Evolutionary conservation across 2,888 invertebrate species (phyloP).

Genomic region (Tinea semifulvella): DNA sequence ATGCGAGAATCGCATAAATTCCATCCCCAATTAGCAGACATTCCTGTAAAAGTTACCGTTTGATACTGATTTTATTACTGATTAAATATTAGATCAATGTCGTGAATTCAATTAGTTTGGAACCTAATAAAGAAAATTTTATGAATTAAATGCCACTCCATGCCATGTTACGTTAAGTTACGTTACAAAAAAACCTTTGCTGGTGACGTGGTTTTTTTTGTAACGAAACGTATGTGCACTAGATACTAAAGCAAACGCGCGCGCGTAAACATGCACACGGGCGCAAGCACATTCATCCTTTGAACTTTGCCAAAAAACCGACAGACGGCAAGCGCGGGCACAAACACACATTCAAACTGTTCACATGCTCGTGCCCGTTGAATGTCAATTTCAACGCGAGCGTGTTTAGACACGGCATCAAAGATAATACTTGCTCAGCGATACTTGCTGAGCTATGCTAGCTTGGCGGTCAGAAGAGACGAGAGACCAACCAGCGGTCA

Average conservation of each 20-base stretch:
- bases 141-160: too few species aligned
- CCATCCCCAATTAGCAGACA: neutral
- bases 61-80: too few species aligned
- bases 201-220: too few species aligned
- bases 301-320: neutral
- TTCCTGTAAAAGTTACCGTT: neutral
- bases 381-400: neutral
- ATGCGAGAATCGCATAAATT: neutral
- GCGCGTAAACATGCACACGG: neutral
- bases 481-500: too few species aligned
- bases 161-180: too few species aligned
- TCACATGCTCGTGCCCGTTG: neutral
- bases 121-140: too few species aligned
- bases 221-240: neutral
- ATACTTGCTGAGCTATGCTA: too few species aligned
- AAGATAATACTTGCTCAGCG: too few species aligned
- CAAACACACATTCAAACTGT: neutral
- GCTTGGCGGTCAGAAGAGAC: too few species aligned
- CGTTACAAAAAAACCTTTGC: too few species aligned
- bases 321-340: neutral
- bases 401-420: neutral
- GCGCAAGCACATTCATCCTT: neutral
- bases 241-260: neutral
- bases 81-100: too few species aligned
- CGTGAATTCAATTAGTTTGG: too few species aligned